These are phyloP conservation scores for Drosophila pachea DNA, from an alignment of 1,140 invertebrate species.

Conservation along the genomic window DNA sequence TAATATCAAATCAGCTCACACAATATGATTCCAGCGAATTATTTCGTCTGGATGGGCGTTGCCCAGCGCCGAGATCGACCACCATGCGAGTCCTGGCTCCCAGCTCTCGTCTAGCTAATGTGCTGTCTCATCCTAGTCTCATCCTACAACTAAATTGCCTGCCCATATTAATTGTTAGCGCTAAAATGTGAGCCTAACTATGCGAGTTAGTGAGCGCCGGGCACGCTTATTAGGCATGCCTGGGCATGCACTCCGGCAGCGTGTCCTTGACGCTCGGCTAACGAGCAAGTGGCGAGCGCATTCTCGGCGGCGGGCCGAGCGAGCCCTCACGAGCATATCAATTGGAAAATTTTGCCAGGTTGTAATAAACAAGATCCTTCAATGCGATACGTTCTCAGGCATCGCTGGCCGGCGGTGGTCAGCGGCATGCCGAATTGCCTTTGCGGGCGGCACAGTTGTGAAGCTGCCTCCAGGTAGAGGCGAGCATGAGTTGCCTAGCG, in stretches of 20 bases:
- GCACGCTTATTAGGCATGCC: slow-evolving; percentile 68
- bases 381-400: slow-evolving; percentile 54
- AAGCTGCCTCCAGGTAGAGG: slow-evolving; percentile 39
- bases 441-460: slow-evolving; percentile 49
- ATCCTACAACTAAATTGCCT: slow-evolving; percentile 64
- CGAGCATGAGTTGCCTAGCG: slow-evolving; percentile 12
- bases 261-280: slow-evolving; percentile 60
- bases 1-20: slow-evolving; percentile 35
- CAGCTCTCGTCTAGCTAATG: slow-evolving; percentile 11
- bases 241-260: slow-evolving; percentile 1
- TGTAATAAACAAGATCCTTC: slow-evolving; percentile 76
- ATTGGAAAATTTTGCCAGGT: slow-evolving; percentile 73
- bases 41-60: slow-evolving; percentile 50
- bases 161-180: slow-evolving; percentile 58
- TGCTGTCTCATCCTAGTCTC: slow-evolving; percentile 55
- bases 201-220: slow-evolving; percentile 48
- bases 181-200: slow-evolving; percentile 58
- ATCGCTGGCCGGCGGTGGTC: slow-evolving; percentile 25
- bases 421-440: slow-evolving; percentile 58
- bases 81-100: slow-evolving; percentile 33
- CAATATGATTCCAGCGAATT: slow-evolving; percentile 66
- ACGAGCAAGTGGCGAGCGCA: slow-evolving; percentile 59
- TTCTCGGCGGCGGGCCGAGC: slow-evolving; percentile 13
- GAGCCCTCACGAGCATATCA: slow-evolving; percentile 49
- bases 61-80: slow-evolving; percentile 29